Evolutionary conservation across 2,888 invertebrate genomes (phyloP), one percentile per base, ranked within the genome.

Genomic region (Lasioglossum figueresi): DNA sequence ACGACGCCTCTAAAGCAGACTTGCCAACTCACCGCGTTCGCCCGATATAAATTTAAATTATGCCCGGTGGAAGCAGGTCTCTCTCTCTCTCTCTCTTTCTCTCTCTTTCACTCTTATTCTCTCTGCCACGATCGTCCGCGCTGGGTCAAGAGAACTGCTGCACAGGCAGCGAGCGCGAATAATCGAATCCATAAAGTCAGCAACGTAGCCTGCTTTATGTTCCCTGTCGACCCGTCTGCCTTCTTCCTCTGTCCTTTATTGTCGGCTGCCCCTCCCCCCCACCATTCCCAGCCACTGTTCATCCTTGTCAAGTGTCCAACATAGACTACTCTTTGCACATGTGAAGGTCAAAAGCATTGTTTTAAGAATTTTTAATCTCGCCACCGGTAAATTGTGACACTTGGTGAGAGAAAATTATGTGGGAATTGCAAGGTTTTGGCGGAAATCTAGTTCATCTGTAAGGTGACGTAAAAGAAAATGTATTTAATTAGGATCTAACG

Each of bases 131-230:
- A 79, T 88, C 83, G 80, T 37, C 73, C 78, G 43, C 34, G 78
- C 45, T 52, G 70, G 77, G 84, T 80, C 76, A 52, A 79, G 80
- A 82, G 87, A 90, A 90, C 74, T 86, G 88, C 88, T 87, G 90
- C 84, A 84, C 83, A 88, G 85, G 89, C 89, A 88, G 87, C 85
- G 84, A 85, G 79, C 70, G 76, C 86, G 85, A 91, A 90, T 91
- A 88, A 90, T 92, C 90, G 90, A 92, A 92, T 91, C 88, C 85
- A 89, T 87, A 90, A 87, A 92, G 84, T 90, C 90, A 88, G 86
- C 88, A 89, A 72, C 71, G 77, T 76, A 74, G 82, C 72, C 77
- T 89, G 91, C 85, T 90, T 90, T 91, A 91, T 82, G 89, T 71
- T 80, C 76, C 27, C 75, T 66, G 75, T 75, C 68, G 68, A 80